Base-by-base conservation (phyloP, 2,888 invertebrate species). In the Standfussiana lucernea region DNA sequence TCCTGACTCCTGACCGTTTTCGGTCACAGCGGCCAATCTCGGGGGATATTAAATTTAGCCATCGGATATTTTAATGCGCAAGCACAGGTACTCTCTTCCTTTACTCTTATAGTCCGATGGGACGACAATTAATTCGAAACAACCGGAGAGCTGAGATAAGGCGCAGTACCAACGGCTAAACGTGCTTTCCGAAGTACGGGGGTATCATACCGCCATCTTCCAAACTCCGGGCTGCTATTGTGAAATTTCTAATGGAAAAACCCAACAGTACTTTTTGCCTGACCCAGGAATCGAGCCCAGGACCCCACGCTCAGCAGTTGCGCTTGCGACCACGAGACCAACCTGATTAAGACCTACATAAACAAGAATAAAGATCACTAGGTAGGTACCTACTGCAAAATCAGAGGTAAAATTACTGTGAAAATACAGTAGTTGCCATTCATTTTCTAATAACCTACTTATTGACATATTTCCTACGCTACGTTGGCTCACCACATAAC, bases 401-500 rank as follows among this genome's bases (percentile, higher is more conserved):
- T 21, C 32, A 35, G 32, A 21, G 32, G 32, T 35, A 61, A 21
- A 61, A 10, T 32, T 5, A 32, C 32, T 10, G 21, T 59, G 21
- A 32, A 32, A 21, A 5, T 4, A 5, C 10, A 61, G 35, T 61
- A 35, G 10, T 61, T 32, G 21, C 21, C 32, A 61, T 35, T 35
- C 35, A 21, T 35, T 40, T 62, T 24, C 1, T 62, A 24, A 24
- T 62, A 28, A 64, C n/a, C 40, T 64, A 40, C 40, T 42, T 42
- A 50, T 32, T 28, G 59, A 32, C n/a, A 28, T 21, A 37, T 32
- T 77, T 68, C 32, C 68, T 77, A 45, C 42, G 11, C 21, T n/a
- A 78, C 4, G 13, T 28, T 53, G 10, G 35, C 47, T 79, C 15
- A 78, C 77, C 77, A 15, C 80, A 80, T 24, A 42, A 80, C 72